Percentiles rank a stretch among this genome's conserved stretches.
phyloP scores from a whole-genome alignment of 2,888 invertebrate species.

The Epicampocera succincta region DNA sequence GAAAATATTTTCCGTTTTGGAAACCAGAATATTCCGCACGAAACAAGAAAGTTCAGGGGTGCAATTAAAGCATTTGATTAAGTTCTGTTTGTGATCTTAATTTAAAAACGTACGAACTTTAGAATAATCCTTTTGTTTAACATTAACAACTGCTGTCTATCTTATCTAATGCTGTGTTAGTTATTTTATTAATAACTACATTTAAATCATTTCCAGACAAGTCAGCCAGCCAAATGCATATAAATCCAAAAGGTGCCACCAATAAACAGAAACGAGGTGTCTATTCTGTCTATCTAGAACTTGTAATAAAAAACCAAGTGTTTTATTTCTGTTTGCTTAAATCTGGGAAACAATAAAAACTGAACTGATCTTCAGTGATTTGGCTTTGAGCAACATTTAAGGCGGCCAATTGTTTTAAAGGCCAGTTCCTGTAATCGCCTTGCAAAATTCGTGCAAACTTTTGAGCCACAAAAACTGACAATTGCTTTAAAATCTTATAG shows the following conservation, averaged over 20 bases:
- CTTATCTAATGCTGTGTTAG: constrained; percentile 44
- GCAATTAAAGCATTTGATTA: background rate
- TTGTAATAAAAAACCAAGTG: background rate
- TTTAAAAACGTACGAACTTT: constrained; percentile 42
- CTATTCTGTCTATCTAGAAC: background rate
- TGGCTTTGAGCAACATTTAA: too few species aligned
- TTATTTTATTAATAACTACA: constrained; percentile 21
- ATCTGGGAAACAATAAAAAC: background rate
- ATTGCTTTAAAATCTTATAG: too few species aligned
- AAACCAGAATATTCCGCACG: background rate
- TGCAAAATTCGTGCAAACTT: too few species aligned
- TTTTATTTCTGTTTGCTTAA: constrained; percentile 7
- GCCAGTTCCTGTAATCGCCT: too few species aligned
- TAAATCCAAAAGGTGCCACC: constrained; percentile 48
- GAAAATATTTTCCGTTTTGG: too few species aligned
- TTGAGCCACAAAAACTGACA: too few species aligned
- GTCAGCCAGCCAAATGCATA: constrained; percentile 3
- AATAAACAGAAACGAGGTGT: constrained; percentile 22
- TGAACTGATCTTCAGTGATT: too few species aligned
- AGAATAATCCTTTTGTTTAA: constrained; percentile 50
- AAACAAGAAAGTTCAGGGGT: background rate
- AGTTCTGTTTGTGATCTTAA: constrained; percentile 37
- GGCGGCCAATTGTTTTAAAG: too few species aligned
- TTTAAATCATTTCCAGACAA: constrained; percentile 31
- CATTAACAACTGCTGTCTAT: constrained; percentile 50